Base-by-base conservation (phyloP, 1,140 invertebrate species). In the Pseudomyrmex dendroicus region DNA sequence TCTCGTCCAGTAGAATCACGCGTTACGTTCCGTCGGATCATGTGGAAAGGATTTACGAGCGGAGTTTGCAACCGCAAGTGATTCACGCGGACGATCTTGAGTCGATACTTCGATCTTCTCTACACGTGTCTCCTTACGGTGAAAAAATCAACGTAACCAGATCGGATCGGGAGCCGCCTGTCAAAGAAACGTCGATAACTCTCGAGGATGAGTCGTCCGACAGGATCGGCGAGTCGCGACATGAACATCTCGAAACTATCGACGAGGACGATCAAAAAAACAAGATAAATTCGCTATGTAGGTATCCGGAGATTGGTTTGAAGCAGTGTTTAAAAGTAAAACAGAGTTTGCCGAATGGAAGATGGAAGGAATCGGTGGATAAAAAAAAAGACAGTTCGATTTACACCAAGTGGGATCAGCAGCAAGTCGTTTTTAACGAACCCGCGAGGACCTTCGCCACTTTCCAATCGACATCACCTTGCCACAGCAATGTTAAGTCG, bases 11-110 rank as follows among this genome's bases (percentile, higher is more conserved):
- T 9, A 87, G 67, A 63, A 73, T 54, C 3, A 50, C 87, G n/a
- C 89, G 84, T 54, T 91, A 90, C 44, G 72, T 84, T 8, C 59
- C 88, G 17, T 66, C 90, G 46, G 82, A 88, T 74, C 88, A 89
- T 70, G 86, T 92, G 46, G 91, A 92, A 73, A 90, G 89, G 82
- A 92, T 92, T 64, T 91, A 92, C 72, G 91, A 91, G 44, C 86
- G 86, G 2, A 89, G 87, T 10, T 59, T 92, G 15, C 89, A 91
- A 61, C 90, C 91, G 13, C 87, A 91, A 57, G 90, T 92, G 54
- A 90, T 92, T 54, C 91, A 92, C 56, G 84, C 87, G 8, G 87
- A 92, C 25, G 86, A 91, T 77, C 84, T 92, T 8, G 85, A 90
- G 44, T 88, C 90, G 35, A 70, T 92, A 5, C 76, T 92, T 7